phyloP scores from a whole-genome alignment of 2,797 vertebrate species.

The Menidia menidia region DNA sequence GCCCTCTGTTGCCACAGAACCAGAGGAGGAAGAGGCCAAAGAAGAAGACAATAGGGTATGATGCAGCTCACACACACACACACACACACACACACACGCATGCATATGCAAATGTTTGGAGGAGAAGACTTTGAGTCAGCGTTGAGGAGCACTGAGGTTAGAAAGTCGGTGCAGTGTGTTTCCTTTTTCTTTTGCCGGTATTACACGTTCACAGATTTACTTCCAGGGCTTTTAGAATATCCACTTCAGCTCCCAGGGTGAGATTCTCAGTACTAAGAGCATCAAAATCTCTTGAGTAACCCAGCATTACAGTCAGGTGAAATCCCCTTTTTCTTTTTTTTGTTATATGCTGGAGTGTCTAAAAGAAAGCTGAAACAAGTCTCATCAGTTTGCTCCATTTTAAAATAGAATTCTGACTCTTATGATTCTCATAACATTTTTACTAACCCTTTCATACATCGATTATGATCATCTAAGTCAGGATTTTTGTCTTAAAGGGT shows the following conservation, averaged over 20 bases:
- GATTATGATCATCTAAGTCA: too few species aligned
- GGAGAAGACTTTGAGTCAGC: background rate
- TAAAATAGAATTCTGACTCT: too few species aligned
- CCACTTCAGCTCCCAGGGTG: conserved; percentile 57
- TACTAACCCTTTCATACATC: too few species aligned
- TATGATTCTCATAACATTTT: too few species aligned
- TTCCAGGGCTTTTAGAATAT: conserved; percentile 61
- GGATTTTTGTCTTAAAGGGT: too few species aligned
- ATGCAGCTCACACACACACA: background rate
- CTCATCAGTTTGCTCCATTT: background rate
- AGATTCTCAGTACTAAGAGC: conserved; percentile 66
- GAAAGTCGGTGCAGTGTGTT: background rate
- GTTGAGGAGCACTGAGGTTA: background rate
- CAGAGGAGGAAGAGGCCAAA: conserved; percentile 94
- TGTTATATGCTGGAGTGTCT: too few species aligned
- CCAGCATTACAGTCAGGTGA: conserved; percentile 62
- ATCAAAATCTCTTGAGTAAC: conserved; percentile 57
- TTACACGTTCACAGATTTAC: conserved; percentile 45
- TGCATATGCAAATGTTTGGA: too few species aligned
- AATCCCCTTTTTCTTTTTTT: conserved; percentile 25
- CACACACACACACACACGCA: background rate
- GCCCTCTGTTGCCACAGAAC: conserved; percentile 90
- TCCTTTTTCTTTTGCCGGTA: conserved; percentile 23
- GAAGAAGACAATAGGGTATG: conserved; percentile 88
- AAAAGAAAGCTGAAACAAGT: background rate